phyloP scores from a whole-genome alignment of 2,888 invertebrate species.

The Marronus borbonicus region DNA sequence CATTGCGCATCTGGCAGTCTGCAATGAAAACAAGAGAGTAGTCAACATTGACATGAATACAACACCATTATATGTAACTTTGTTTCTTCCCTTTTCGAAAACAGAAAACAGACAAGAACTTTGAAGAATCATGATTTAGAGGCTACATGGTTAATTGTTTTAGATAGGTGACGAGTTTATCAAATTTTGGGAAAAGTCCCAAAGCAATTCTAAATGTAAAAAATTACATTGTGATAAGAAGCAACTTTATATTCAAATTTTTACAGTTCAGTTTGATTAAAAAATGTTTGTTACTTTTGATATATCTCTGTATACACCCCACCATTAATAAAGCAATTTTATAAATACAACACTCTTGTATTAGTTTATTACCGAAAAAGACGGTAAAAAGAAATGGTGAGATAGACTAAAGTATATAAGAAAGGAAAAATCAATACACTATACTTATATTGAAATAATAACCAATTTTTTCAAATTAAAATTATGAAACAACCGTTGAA shows the following conservation, averaged over 20 bases:
- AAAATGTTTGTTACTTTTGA: conserved; percentile 2
- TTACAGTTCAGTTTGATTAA: neutral
- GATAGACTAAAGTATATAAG: conserved; percentile 41
- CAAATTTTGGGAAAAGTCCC: too few species aligned
- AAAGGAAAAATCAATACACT: conserved; percentile 61
- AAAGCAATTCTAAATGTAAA: too few species aligned
- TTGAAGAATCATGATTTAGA: neutral
- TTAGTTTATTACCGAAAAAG: conserved; percentile 1
- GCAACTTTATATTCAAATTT: too few species aligned
- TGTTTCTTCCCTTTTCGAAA: neutral
- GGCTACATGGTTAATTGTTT: neutral
- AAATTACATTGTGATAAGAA: too few species aligned
- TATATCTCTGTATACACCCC: neutral
- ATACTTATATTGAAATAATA: conserved; percentile 55
- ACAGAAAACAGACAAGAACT: neutral
- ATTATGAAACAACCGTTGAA: conserved; percentile 5
- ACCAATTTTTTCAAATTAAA: conserved; percentile 22
- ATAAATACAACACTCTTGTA: neutral
- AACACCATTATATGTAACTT: conserved; percentile 50
- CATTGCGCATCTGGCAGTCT: conserved; percentile 84
- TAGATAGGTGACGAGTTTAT: neutral
- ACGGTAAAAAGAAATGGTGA: conserved; percentile 9
- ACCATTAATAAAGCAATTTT: neutral
- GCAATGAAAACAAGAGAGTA: conserved; percentile 80
- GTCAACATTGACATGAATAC: conserved; percentile 68